phyloP scores from a whole-genome alignment of 2,888 invertebrate species.

The Heliconius aoede region DNA sequence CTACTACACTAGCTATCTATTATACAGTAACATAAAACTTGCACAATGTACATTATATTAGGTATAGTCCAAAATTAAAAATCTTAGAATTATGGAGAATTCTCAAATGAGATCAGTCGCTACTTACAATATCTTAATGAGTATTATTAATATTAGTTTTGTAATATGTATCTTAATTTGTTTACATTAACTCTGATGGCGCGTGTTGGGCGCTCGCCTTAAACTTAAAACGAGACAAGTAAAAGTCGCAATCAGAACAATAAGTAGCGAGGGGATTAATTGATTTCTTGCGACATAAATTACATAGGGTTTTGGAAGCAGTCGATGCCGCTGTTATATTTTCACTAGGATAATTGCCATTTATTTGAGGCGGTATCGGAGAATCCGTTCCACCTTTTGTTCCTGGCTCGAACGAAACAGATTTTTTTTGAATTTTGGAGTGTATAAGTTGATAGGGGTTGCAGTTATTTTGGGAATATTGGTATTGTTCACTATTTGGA shows the following conservation, averaged over 20 bases:
- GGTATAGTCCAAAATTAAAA: constrained; percentile 8
- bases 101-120: constrained; percentile 75
- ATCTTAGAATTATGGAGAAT: constrained; percentile 41
- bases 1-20: background rate
- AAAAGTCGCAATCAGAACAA: constrained; percentile 96
- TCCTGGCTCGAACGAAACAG: constrained; percentile 88
- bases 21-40: constrained; percentile 14
- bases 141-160: constrained; percentile 20
- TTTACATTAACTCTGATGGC: constrained; percentile 6
- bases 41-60: constrained; percentile 2
- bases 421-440: constrained; percentile 86
- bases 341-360: constrained; percentile 64
- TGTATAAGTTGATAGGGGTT: constrained; percentile 86
- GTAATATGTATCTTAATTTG: constrained; percentile 11
- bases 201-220: constrained; percentile 85
- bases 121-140: constrained; percentile 45
- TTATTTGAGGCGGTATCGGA: constrained; percentile 72
- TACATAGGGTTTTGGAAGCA: constrained; percentile 87
- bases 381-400: constrained; percentile 86
- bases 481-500: constrained; percentile 61
- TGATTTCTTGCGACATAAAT: constrained; percentile 93
- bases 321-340: constrained; percentile 60
- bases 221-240: constrained; percentile 93
- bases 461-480: constrained; percentile 70
- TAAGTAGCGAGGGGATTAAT: constrained; percentile 91